Evolutionary conservation across 2,888 invertebrate species (phyloP).

Genomic region (Helleia helle): DNA sequence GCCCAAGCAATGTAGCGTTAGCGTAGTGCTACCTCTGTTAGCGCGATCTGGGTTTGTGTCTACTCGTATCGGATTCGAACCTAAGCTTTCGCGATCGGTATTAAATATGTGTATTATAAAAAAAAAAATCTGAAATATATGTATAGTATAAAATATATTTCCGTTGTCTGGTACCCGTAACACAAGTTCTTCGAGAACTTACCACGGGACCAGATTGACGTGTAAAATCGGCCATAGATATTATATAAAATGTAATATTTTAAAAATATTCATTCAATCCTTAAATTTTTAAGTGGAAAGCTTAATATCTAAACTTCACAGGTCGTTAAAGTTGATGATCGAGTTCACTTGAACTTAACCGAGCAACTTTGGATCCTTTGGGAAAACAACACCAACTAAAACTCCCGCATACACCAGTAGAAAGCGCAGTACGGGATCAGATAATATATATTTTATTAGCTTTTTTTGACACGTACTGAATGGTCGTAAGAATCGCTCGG

Average conservation of each 20-base stretch:
- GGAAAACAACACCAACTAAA: constrained; percentile 43
- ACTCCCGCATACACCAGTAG: constrained; percentile 27
- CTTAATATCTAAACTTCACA: constrained; percentile 41
- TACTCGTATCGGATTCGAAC: too few species aligned
- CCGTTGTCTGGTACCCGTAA: too few species aligned
- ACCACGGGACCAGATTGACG: too few species aligned
- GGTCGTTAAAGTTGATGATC: constrained; percentile 50
- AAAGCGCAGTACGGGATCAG: constrained; percentile 16
- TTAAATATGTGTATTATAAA: too few species aligned
- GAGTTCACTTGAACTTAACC: constrained; percentile 38
- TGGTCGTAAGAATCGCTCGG: constrained; percentile 28
- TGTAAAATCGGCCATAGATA: too few species aligned
- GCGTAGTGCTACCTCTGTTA: too few species aligned
- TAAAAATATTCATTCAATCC: constrained; percentile 18
- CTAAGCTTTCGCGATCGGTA: too few species aligned
- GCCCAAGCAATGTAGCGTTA: too few species aligned
- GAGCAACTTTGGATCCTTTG: constrained; percentile 41
- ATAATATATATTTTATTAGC: constrained; percentile 19
- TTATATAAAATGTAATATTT: constrained; percentile 1
- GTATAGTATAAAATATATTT: too few species aligned
- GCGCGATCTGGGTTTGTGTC: too few species aligned
- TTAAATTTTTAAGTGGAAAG: constrained; percentile 32
- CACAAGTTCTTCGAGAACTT: too few species aligned
- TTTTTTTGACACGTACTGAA: constrained; percentile 37
- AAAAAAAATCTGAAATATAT: too few species aligned